Percentiles rank a stretch among this genome's conserved stretches.
phyloP scores from a whole-genome alignment of 1,140 invertebrate species.

The Manduca sexta region DNA sequence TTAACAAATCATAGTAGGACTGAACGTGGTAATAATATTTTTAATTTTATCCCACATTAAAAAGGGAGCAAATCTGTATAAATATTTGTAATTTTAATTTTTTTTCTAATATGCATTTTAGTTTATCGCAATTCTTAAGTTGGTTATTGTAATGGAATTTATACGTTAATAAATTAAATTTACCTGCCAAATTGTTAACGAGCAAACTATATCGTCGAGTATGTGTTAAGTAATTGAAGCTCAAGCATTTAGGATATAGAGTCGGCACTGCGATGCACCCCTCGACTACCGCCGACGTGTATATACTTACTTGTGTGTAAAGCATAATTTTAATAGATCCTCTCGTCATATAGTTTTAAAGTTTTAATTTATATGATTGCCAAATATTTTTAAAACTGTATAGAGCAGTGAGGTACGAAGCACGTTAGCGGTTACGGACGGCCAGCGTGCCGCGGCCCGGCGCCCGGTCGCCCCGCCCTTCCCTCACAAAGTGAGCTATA shows the following conservation, averaged over 20 bases:
- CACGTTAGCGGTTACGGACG: conserved; percentile 28
- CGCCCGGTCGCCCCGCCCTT: conserved; percentile 37
- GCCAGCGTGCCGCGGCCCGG: conserved; percentile 18
- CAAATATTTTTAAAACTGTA: conserved; percentile 68
- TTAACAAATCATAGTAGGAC: conserved; percentile 68
- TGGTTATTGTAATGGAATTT: conserved; percentile 46
- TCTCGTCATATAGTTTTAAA: conserved; percentile 69
- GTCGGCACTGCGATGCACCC: conserved; percentile 31
- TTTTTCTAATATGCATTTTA: conserved; percentile 67
- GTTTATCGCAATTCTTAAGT: conserved; percentile 63
- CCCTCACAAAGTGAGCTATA: conserved; percentile 62
- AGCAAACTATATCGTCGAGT: conserved; percentile 54
- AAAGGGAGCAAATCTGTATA: conserved; percentile 66
- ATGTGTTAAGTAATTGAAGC: conserved; percentile 55
- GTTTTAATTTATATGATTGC: conserved; percentile 69
- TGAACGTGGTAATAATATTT: conserved; percentile 64
- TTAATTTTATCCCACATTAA: conserved; percentile 53
- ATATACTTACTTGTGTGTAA: conserved; percentile 66
- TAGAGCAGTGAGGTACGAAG: conserved; percentile 38
- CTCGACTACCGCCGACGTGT: conserved; percentile 38
- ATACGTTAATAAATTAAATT: conserved; percentile 66
- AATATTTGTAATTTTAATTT: conserved; percentile 68
- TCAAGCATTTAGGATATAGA: conserved; percentile 67
- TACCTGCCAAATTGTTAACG: conserved; percentile 68
- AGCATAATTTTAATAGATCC: conserved; percentile 69